These are phyloP conservation scores for Drosophila varians DNA, from an alignment of 1,140 invertebrate species.

Conservation along the genomic window DNA sequence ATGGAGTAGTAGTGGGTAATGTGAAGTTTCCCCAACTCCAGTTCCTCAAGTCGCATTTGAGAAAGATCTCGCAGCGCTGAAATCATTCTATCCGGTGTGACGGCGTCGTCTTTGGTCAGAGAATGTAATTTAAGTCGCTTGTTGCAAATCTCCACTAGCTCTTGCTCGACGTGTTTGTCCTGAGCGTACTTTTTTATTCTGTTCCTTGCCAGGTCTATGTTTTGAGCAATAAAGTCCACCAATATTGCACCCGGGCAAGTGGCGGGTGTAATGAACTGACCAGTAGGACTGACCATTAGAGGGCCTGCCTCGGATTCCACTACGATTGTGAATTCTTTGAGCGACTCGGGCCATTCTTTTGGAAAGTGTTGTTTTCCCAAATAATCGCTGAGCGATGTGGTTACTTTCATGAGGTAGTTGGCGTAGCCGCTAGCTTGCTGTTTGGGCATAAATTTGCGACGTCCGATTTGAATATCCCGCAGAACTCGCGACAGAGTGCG, in stretches of 20 bases:
- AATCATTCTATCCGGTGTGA: constrained; percentile 95
- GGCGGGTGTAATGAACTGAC: constrained; percentile 95
- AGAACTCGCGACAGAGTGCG: constrained; percentile 92
- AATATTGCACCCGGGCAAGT: constrained; percentile 93
- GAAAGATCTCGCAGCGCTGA: constrained; percentile 90
- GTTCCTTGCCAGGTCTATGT: constrained; percentile 89
- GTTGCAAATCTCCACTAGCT: constrained; percentile 88
- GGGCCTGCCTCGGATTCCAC: constrained; percentile 96
- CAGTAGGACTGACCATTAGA: constrained; percentile 95
- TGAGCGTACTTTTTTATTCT: constrained; percentile 90
- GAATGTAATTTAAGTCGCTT: constrained; percentile 87
- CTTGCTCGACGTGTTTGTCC: constrained; percentile 91
- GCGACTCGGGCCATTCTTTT: constrained; percentile 87
- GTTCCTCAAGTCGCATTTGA: constrained; percentile 80
- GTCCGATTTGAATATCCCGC: constrained; percentile 91
- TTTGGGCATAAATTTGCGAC: constrained; percentile 96
- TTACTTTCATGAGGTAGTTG: constrained; percentile 90
- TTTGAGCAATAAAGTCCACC: constrained; percentile 91
- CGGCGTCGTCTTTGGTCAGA: constrained; percentile 94
- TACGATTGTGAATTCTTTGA: constrained; percentile 92
- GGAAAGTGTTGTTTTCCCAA: constrained; percentile 88
- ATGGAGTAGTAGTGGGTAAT: constrained; percentile 96
- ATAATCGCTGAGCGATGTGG: constrained; percentile 92
- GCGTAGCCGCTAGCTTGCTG: constrained; percentile 93
- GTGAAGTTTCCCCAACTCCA: constrained; percentile 87